A percentile compares a stretch with the other conserved stretches of the same genome.
Conservation (phyloP, 2,113 vertebrate genomes). For the Ctenomys sociabilis region DNA sequence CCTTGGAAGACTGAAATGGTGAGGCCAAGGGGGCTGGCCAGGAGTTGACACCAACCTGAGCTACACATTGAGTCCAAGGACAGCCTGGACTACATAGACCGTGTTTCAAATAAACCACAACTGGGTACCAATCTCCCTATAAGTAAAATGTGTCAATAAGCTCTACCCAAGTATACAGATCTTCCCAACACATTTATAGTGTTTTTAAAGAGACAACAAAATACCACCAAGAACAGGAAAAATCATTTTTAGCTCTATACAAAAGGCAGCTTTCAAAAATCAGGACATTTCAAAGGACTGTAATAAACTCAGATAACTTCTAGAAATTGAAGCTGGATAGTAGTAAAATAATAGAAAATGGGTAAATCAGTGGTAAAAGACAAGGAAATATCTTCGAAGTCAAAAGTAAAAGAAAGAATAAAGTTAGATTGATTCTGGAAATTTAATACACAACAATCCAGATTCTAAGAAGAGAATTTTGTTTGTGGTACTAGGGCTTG, state of each 20-base stretch:
- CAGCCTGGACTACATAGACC: background rate
- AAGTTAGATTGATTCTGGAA: background rate
- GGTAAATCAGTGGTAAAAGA: slow-evolving; percentile 41
- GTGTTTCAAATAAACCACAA: background rate
- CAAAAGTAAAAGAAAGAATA: background rate
- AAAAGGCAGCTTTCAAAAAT: background rate
- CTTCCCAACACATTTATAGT: slow-evolving; percentile 32
- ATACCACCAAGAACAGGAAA: background rate
- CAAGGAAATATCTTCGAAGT: background rate
- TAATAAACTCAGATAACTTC: background rate
- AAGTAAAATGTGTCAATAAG: background rate
- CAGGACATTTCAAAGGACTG: background rate
- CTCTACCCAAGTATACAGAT: background rate
- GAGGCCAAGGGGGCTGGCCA: background rate
- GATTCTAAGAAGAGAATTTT: background rate
- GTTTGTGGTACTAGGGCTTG: background rate
- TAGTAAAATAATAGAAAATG: slow-evolving; percentile 21
- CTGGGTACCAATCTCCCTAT: background rate
- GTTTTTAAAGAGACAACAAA: background rate
- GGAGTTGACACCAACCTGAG: background rate
- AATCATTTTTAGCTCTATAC: background rate
- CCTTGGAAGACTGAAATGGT: background rate
- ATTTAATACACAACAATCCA: background rate
- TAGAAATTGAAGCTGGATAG: slow-evolving; percentile 4
- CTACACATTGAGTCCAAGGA: background rate